Evolutionary conservation across 2,797 vertebrate species (phyloP), one percentile per base, ranked within the genome.

Genomic region (Poeciliopsis presidionis): DNA sequence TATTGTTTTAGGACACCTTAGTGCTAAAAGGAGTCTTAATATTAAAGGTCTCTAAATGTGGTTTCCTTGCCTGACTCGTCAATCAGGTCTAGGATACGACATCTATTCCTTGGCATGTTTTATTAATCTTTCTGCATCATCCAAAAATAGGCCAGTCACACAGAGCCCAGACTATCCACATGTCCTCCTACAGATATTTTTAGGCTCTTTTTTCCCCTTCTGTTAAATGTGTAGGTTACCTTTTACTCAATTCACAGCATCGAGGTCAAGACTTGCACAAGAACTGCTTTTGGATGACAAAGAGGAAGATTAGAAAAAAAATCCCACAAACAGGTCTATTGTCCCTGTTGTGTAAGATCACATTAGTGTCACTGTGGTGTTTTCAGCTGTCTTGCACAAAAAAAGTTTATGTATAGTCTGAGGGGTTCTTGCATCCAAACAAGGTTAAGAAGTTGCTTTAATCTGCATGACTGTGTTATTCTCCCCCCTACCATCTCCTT

Each of bases 61-160:
- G 76, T 80, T 78, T 91, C 82, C 67, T 82, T 55, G 39, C 72
- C 45, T 83, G 82, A 65, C 69, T 87, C 70, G 77, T 76, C 78
- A 84, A 85, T 89, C 88, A 86, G 79, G 81, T 82, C 76, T 70
- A 59, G 79, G 73, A 79, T 88, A 73, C 76, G 77, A 81, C 84
- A 86, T 90, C 82, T 87, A 86, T 90, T 86, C 76, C 78, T 79
- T 74, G 81, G 41, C 83, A 90, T 92, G 77, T 90, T 94, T 94
- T 90, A 92, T 91, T 91, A 90, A 92, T 92, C 87, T 70, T 85
- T 83, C 72, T 79, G 79, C 88, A 83, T 89, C 85, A 77, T 80
- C 74, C 74, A 83, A 93, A 94, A 91, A 85, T 94, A 92, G 90
- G 89, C 87, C 90, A 93, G 75, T 86, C 83, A 87, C 86, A 74